Evolutionary conservation across 92 coral and sea anemone genomes (phyloP).

Genomic region (Umimayanthus chanpuru): DNA sequence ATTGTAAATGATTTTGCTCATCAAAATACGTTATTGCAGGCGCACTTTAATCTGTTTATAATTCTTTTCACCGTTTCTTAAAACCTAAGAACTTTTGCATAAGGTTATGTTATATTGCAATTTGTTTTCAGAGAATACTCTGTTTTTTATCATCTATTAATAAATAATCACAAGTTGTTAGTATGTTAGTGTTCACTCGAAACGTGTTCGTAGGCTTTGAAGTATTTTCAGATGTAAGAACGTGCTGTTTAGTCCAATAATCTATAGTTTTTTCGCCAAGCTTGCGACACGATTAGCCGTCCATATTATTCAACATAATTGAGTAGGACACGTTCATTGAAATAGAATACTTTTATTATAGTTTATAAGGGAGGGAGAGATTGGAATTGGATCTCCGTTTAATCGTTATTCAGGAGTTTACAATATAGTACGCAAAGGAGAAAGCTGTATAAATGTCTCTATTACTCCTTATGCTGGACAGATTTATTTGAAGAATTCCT

Average conservation of each 20-base stretch:
- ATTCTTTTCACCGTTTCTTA: background rate
- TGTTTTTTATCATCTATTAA: too few relatives aligned
- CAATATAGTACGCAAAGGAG: background rate
- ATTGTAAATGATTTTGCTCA: too few relatives aligned
- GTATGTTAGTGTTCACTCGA: too few relatives aligned
- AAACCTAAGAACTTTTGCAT: background rate
- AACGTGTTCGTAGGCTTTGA: too few relatives aligned
- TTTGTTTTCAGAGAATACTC: background rate
- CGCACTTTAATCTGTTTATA: too few relatives aligned
- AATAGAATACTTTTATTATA: background rate
- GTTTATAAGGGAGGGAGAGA: constrained; percentile 24
- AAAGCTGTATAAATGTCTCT: background rate
- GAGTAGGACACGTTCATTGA: background rate
- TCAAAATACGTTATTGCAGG: too few relatives aligned
- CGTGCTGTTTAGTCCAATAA: constrained; percentile 26
- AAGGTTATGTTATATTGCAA: background rate
- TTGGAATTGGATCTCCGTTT: background rate
- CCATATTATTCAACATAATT: constrained; percentile 4
- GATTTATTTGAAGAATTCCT: background rate
- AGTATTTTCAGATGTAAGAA: background rate
- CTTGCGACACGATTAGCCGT: background rate
- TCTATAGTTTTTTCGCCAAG: constrained; percentile 28
- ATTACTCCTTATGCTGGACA: background rate
- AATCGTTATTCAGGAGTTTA: background rate
- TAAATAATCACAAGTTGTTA: too few relatives aligned